Percentiles rank a stretch among this genome's conserved stretches.
These are phyloP conservation scores for Psammodynastes pulverulentus DNA, from an alignment of 2,113 vertebrate genomes.

Conservation along the genomic window DNA sequence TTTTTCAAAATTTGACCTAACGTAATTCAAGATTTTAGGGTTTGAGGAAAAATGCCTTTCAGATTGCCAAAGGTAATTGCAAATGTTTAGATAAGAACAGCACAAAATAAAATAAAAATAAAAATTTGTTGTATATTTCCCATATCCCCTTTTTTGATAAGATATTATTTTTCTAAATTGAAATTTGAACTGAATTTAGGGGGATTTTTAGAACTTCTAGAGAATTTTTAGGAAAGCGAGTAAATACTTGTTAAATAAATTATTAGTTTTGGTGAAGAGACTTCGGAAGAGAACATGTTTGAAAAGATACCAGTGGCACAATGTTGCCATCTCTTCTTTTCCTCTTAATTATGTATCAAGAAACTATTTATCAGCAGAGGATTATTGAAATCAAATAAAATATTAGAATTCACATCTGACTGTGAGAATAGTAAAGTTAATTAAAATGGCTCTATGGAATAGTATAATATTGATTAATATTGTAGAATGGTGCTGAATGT, in stretches of 20 bases:
- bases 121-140: background rate
- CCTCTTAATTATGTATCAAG: background rate
- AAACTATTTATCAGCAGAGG: background rate
- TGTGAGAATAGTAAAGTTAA: background rate
- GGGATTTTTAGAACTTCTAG: background rate
- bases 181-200: background rate
- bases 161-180: background rate
- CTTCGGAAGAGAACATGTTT: background rate
- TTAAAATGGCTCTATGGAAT: background rate
- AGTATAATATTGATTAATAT: background rate
- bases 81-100: background rate
- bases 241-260: background rate
- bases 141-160: background rate
- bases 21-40: background rate
- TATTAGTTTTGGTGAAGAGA: background rate
- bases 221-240: background rate
- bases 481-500: background rate
- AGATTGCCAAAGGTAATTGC: background rate
- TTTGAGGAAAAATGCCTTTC: background rate
- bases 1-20: background rate
- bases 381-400: background rate
- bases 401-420: background rate
- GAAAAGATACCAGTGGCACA: background rate
- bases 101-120: background rate
- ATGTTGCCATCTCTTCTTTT: background rate